phyloP scores from a whole-genome alignment of 1,140 invertebrate species.

The Platyscapa corneri region DNA sequence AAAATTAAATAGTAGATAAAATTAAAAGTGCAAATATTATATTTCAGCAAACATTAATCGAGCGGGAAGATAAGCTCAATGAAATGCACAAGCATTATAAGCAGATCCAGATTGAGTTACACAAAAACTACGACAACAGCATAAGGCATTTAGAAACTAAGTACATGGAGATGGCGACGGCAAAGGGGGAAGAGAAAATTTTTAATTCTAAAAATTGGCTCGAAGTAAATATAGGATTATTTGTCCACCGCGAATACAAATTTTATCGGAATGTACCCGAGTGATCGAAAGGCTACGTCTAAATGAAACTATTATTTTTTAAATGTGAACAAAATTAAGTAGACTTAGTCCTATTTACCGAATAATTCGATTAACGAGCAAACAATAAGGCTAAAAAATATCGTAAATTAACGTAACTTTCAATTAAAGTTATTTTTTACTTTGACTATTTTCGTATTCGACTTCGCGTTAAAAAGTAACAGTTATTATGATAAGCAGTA shows the following conservation, averaged over 20 bases:
- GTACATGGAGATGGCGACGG: constrained; percentile 37
- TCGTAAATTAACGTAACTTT: no score
- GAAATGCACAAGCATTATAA: constrained; percentile 47
- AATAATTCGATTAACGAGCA: no score
- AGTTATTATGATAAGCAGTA: no score
- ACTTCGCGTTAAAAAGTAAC: no score
- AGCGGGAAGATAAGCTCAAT: constrained; percentile 40
- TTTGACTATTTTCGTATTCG: no score
- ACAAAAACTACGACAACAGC: constrained; percentile 49
- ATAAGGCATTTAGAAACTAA: constrained; percentile 46
- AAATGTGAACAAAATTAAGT: no score
- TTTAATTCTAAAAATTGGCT: constrained; percentile 40
- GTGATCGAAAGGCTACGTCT: no score
- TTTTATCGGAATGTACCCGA: background rate
- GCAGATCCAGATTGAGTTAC: constrained; percentile 30
- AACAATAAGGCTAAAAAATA: no score
- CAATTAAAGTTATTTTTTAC: no score
- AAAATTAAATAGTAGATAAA: background rate
- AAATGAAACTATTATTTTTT: no score
- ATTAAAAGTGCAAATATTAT: constrained; percentile 27
- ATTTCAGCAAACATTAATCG: constrained; percentile 46
- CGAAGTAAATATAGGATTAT: constrained; percentile 24
- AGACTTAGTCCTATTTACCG: no score
- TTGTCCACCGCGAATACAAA: background rate
- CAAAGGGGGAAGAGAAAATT: constrained; percentile 7